Evolutionary conservation across 2,888 invertebrate genomes (phyloP), one percentile per base, ranked within the genome.

Genomic region (Rhorus exstirpatorius): DNA sequence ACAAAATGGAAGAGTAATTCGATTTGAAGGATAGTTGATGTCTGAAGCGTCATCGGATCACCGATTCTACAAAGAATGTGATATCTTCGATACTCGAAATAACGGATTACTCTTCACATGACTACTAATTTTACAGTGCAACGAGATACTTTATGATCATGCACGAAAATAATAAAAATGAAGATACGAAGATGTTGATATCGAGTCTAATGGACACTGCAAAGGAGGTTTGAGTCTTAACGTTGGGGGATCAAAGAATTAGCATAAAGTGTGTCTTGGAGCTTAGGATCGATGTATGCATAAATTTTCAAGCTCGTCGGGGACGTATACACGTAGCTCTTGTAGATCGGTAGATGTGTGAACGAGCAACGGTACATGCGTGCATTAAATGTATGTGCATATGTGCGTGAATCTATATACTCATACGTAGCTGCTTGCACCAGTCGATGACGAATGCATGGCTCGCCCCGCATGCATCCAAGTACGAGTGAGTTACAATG

Each of bases 261-360:
- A 88, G 85, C 86, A 86, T 87, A 90, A 88, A 90, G 87, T 87
- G 87, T 87, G 87, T 89, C 89, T 88, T 85, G 85, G 77, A 81
- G 87, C 83, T 87, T 84, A 82, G 84, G 84, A 79, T 53, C 81
- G 84, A 76, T 84, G 86, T 85, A 86, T 87, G 87, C 88, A 88
- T 90, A 89, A 89, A 89, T 89, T 87, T 84, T 81, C 70, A 35
- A 71, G 77, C 77, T 51, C 72, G 60, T 72, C 53, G 31, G 31
- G 19, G 38, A 67, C 61, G 24, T 63, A 51, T 46, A 49, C 49
- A 35, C 31, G n/a, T 38, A 38, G 38, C 24, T 53, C 19, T 68
- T 38, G 12, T 21, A 35, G 24, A 31, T 68, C 38, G n/a, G 51
- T 67, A 41, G 26, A 65, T 24, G 49, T 46, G 14, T 4, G 17